These are phyloP conservation scores for Ciconia stormi DNA, from an alignment of 2,113 vertebrate species.

Conservation along the genomic window DNA sequence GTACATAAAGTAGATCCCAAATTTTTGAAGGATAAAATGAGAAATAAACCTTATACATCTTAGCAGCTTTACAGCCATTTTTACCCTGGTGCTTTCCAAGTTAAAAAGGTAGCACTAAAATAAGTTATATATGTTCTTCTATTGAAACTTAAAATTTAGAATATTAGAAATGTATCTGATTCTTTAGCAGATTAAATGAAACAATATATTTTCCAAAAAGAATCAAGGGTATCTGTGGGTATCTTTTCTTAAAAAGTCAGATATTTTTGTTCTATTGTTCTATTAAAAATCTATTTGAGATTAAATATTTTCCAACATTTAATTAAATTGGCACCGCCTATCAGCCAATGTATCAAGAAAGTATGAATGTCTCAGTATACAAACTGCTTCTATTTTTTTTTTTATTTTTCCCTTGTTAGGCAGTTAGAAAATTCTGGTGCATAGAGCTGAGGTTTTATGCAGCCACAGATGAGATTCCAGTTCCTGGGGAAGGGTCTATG, in stretches of 20 bases:
- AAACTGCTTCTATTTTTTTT: neutral
- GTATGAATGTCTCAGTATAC: neutral
- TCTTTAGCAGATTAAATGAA: neutral
- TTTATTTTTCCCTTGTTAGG: neutral
- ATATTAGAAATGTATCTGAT: neutral
- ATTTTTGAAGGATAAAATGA: conserved; percentile 27
- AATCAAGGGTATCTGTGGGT: neutral
- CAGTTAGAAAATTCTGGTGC: neutral
- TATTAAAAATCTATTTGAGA: neutral
- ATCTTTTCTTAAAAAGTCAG: neutral
- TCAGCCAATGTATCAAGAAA: neutral
- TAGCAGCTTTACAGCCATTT: neutral
- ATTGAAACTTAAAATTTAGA: neutral
- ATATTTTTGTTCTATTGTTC: neutral
- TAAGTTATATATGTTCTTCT: neutral
- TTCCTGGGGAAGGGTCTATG: neutral
- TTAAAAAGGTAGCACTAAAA: neutral
- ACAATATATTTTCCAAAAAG: neutral
- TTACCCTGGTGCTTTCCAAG: neutral
- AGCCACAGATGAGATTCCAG: neutral
- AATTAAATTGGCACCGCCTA: neutral
- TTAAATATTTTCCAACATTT: neutral
- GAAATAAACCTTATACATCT: neutral
- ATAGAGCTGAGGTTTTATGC: neutral
- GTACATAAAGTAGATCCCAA: neutral